Evolutionary conservation across 2,797 vertebrate genomes (phyloP).

Genomic region (Tiaroga cobitis): DNA sequence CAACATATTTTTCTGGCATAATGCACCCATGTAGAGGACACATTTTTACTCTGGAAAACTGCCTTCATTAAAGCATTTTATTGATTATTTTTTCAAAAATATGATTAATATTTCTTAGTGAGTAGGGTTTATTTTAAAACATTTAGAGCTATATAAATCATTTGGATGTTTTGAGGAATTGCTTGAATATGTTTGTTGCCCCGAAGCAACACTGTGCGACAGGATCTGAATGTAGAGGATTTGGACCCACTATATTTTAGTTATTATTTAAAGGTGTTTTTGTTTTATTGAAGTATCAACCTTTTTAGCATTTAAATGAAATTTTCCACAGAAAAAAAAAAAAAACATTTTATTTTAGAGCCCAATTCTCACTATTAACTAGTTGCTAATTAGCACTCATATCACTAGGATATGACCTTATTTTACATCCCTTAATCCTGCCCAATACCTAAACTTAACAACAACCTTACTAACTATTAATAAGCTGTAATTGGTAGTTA

Average conservation of each 20-base stretch:
- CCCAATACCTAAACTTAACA: too few species aligned
- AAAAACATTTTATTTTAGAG: too few species aligned
- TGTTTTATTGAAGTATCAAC: neutral
- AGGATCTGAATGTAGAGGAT: neutral
- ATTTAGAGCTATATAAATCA: constrained; percentile 3
- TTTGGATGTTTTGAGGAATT: constrained; percentile 38
- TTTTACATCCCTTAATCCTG: too few species aligned
- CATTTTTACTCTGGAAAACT: constrained; percentile 6
- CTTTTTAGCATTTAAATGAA: neutral
- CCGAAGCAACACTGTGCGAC: neutral
- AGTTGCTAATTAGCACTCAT: too few species aligned
- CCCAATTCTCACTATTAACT: too few species aligned
- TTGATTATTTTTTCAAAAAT: constrained; percentile 10
- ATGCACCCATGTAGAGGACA: neutral
- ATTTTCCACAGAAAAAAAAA: too few species aligned
- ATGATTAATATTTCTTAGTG: constrained; percentile 10
- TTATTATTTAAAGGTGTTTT: constrained; percentile 10
- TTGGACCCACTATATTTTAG: neutral
- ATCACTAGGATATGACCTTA: too few species aligned
- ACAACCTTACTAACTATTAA: too few species aligned
- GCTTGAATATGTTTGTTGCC: constrained; percentile 26
- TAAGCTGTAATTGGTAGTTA: too few species aligned
- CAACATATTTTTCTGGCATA: neutral
- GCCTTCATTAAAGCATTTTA: neutral
- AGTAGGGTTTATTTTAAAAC: constrained; percentile 24